phyloP scores from a whole-genome alignment of 2,888 invertebrate species.

The Teleogryllus oceanicus region DNA sequence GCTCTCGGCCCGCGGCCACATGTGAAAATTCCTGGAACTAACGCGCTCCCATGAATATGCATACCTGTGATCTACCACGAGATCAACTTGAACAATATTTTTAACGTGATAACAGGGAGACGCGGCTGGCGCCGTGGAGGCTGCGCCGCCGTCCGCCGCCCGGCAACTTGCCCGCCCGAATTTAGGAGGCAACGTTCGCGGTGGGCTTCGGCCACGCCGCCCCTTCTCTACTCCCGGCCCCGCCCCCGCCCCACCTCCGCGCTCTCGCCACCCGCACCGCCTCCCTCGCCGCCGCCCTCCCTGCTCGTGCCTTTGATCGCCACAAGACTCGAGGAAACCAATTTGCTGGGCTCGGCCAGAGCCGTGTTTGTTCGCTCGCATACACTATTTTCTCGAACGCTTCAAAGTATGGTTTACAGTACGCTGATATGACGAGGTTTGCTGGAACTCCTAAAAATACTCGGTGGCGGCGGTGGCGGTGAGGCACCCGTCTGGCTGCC shows the following conservation, averaged over 20 bases:
- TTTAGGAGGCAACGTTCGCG: neutral
- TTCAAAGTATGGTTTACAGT: slow-evolving; percentile 11
- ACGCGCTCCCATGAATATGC: slow-evolving; percentile 11
- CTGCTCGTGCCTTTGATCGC: neutral
- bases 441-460: slow-evolving; percentile 4
- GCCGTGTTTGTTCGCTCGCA: slow-evolving; percentile 2
- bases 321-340: slow-evolving; percentile 18
- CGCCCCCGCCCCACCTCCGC: neutral
- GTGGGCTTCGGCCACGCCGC: neutral
- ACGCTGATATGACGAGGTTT: neutral
- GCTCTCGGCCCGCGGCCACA: neutral
- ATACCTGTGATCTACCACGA: slow-evolving; percentile 18
- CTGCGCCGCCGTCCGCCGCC: neutral
- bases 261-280: neutral
- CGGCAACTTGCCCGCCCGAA: neutral
- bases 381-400: slow-evolving; percentile 3
- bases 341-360: neutral
- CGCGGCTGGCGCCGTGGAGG: slow-evolving; percentile 3
- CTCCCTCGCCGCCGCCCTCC: neutral
- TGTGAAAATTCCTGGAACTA: slow-evolving; percentile 3
- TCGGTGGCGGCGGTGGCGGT: neutral
- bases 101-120: neutral
- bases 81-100: slow-evolving; percentile 18
- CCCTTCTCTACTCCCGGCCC: neutral
- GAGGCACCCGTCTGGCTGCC: neutral